Conservation (phyloP, 2,113 vertebrate species). For the Nycticryphes semicollaris region DNA sequence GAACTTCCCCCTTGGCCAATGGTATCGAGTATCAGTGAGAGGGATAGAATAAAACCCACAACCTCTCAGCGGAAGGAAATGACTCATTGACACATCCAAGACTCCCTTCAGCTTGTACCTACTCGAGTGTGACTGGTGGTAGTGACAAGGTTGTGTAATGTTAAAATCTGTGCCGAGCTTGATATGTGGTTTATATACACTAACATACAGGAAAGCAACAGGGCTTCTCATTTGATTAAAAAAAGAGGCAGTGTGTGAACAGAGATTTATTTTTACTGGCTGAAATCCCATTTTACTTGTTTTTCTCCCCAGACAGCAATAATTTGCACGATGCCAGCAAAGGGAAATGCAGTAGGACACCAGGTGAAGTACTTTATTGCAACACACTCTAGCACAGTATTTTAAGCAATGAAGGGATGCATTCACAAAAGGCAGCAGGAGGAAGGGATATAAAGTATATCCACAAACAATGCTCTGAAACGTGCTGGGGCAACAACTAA, state of each 20-base stretch:
- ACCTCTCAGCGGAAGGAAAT: not conserved
- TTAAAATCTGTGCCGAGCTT: not conserved
- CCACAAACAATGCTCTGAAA: not conserved
- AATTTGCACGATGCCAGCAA: not conserved
- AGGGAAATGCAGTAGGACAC: not conserved
- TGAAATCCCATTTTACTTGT: not conserved
- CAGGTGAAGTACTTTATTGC: not conserved
- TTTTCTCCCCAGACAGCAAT: not conserved
- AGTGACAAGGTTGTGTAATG: not conserved
- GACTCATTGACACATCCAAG: not conserved
- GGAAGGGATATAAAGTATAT: not conserved
- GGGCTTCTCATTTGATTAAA: fast-evolving
- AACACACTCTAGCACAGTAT: not conserved
- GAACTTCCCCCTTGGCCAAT: not conserved
- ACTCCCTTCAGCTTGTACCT: not conserved
- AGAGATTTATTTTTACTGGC: not conserved
- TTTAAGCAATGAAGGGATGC: not conserved
- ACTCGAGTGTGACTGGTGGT: fast-evolving
- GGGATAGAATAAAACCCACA: not conserved
- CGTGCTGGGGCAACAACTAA: not conserved
- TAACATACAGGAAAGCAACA: fast-evolving
- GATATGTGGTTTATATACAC: not conserved
- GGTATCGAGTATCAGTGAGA: not conserved
- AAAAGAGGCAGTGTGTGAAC: not conserved
- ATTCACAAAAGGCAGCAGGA: not conserved